A percentile compares a stretch with the other conserved stretches of the same genome.
Conservation (phyloP, 2,113 vertebrate genomes). For the Takifugu flavidus region DNA sequence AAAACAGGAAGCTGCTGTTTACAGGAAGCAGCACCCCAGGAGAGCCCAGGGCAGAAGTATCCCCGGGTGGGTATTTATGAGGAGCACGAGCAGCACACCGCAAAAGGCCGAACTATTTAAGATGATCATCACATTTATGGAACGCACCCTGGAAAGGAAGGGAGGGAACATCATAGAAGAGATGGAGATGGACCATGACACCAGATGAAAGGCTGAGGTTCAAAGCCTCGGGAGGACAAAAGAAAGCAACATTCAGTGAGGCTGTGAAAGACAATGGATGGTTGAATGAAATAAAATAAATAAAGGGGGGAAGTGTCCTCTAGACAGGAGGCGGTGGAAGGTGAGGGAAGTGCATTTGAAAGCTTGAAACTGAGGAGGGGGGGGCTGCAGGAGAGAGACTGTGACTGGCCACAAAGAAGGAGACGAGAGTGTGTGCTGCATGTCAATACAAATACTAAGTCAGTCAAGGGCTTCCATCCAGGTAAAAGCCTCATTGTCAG, state of each 20-base stretch:
- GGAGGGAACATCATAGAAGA: background rate
- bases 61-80: background rate
- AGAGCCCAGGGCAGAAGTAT: background rate
- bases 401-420: conserved; percentile 33
- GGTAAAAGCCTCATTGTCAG: conserved; percentile 20
- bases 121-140: background rate
- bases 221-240: conserved; percentile 27
- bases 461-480: conserved; percentile 42
- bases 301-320: background rate
- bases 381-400: background rate
- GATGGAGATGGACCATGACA: conserved; percentile 13
- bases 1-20: too few species aligned
- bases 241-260: conserved; percentile 6
- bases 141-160: background rate
- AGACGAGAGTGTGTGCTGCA: conserved; percentile 50
- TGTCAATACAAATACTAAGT: conserved; percentile 57
- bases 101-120: background rate
- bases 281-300: conserved; percentile 46
- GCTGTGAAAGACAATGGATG: conserved; percentile 41
- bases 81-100: background rate
- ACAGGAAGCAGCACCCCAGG: too few species aligned
- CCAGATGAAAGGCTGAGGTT: conserved; percentile 14
- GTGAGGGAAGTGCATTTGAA: conserved; percentile 10
- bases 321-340: conserved; percentile 26
- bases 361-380: background rate